phyloP scores from a whole-genome alignment of 2,113 vertebrate genomes.

The Cichladusa arquata region DNA sequence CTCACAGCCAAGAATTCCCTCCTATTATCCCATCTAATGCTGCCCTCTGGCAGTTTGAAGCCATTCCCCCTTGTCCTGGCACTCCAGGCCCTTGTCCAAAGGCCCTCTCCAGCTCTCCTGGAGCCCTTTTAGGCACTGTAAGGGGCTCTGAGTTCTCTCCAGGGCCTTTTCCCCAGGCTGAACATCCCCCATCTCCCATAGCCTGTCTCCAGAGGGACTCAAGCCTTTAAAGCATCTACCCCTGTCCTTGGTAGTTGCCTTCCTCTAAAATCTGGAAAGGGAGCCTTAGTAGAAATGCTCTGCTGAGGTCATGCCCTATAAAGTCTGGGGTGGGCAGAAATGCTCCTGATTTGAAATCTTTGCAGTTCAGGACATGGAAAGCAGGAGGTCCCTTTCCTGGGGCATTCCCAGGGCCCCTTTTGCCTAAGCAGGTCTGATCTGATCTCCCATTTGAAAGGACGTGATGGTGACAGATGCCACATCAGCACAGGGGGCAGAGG shows the following conservation, averaged over 20 bases:
- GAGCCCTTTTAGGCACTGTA: background rate
- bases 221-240: background rate
- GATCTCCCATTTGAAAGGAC: background rate
- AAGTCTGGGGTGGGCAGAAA: background rate
- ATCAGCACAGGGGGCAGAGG: background rate
- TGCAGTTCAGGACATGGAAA: background rate
- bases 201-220: background rate
- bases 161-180: background rate
- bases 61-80: background rate
- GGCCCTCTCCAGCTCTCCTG: background rate
- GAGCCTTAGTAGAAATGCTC: too few relatives aligned
- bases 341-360: background rate
- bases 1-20: background rate
- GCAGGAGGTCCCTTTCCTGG: too few relatives aligned
- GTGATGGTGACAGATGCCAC: fast-evolving
- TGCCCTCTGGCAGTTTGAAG: background rate
- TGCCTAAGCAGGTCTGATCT: fast-evolving
- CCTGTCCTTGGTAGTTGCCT: fast-evolving
- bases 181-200: background rate
- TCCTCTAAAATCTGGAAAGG: background rate
- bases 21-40: background rate
- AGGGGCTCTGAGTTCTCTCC: background rate
- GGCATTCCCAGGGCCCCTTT: too few relatives aligned
- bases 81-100: background rate
- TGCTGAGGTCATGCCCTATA: fast-evolving